Conservation (phyloP, 2,888 invertebrate species). For the Argyra leucocephala region DNA sequence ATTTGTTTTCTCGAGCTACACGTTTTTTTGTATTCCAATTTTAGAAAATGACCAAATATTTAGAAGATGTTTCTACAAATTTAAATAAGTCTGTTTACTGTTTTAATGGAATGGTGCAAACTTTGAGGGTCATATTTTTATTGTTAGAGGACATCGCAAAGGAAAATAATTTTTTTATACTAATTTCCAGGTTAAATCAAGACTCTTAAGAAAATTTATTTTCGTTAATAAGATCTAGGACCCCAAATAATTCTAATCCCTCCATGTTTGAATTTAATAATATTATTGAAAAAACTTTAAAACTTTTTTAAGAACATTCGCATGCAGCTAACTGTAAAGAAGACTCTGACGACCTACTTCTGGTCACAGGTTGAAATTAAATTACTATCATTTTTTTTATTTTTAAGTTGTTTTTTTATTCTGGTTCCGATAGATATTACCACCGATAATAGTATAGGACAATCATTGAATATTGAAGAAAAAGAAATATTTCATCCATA, state of each 20-base stretch:
- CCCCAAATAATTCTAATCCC: conserved; percentile 9
- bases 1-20: neutral
- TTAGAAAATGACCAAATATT: conserved; percentile 13
- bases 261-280: neutral
- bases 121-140: conserved; percentile 12
- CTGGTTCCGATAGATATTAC: too few relatives aligned
- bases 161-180: conserved; percentile 12
- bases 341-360: neutral
- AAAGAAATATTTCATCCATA: neutral
- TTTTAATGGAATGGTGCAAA: conserved; percentile 13
- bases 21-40: neutral
- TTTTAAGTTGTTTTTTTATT: too few relatives aligned
- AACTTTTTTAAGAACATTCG: neutral
- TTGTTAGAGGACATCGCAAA: conserved; percentile 12
- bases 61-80: neutral
- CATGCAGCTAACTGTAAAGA: neutral
- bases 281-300: conserved; percentile 2
- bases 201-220: conserved; percentile 16
- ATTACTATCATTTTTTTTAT: too few relatives aligned
- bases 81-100: conserved; percentile 10
- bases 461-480: neutral
- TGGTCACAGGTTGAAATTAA: too few relatives aligned
- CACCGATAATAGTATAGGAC: too few relatives aligned
- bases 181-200: conserved; percentile 12
- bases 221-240: conserved; percentile 16